Evolutionary conservation across 1,140 invertebrate species (phyloP).

Genomic region (Ptiloglossa arizonensis): DNA sequence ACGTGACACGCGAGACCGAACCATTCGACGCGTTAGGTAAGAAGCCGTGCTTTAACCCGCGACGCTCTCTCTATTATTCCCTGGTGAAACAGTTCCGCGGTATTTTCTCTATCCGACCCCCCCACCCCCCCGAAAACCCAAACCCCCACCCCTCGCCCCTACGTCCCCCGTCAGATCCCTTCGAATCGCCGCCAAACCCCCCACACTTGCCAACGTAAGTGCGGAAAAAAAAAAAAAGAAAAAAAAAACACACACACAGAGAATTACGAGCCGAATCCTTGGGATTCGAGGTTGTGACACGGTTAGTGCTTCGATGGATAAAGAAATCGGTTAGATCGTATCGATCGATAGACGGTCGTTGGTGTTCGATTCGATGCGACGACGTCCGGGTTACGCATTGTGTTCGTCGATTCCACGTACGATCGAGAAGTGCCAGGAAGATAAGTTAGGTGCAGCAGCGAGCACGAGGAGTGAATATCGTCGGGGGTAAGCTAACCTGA

Average conservation of each 20-base stretch:
- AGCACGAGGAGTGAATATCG: constrained; percentile 14
- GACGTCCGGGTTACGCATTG: neutral
- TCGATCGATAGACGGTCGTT: constrained; percentile 10
- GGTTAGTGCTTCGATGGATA: constrained; percentile 45
- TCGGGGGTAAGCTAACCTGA: too few relatives aligned
- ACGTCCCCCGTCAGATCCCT: too few relatives aligned
- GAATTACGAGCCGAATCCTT: constrained; percentile 14
- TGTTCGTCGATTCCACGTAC: constrained; percentile 19
- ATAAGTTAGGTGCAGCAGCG: constrained; percentile 9
- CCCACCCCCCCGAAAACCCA: too few relatives aligned
- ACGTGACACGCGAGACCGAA: constrained; percentile 39
- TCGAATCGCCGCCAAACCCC: too few relatives aligned
- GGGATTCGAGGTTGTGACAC: constrained; percentile 38
- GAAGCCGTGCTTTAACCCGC: neutral
- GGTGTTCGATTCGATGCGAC: constrained; percentile 6
- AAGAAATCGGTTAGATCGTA: constrained; percentile 35
- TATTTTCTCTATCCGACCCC: too few relatives aligned
- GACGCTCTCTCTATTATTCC: neutral
- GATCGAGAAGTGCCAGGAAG: constrained; percentile 31
- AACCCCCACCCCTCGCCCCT: too few relatives aligned
- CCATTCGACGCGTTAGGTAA: constrained; percentile 36
- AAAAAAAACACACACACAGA: too few relatives aligned
- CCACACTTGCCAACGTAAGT: too few relatives aligned
- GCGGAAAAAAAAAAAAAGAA: neutral
- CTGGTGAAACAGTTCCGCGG: constrained; percentile 28